Evolutionary conservation across 2,888 invertebrate genomes (phyloP).

Genomic region (Dryadula phaetusa): DNA sequence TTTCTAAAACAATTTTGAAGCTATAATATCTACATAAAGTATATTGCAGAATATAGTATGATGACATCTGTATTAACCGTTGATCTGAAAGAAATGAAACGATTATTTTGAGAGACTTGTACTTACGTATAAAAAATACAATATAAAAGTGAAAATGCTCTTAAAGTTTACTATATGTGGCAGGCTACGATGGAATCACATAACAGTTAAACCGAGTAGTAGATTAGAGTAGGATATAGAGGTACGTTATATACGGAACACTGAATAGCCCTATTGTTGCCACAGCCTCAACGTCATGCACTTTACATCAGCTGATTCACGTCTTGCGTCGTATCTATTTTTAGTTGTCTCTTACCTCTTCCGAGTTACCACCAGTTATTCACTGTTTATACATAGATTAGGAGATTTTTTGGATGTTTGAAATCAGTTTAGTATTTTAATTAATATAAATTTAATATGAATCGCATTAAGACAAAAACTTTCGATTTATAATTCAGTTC

Average conservation of each 20-base stretch:
- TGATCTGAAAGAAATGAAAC: no score
- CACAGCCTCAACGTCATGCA: conserved; percentile 48
- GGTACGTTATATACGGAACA: conserved; percentile 13
- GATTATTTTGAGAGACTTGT: background rate
- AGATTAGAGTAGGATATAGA: conserved; percentile 6
- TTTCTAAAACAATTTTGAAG: background rate
- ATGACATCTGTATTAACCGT: background rate
- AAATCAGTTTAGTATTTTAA: background rate
- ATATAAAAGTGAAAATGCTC: background rate
- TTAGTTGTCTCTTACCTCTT: conserved; percentile 63
- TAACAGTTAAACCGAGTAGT: conserved; percentile 13
- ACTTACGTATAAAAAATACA: background rate
- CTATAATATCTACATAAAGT: background rate
- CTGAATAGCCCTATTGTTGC: conserved; percentile 37
- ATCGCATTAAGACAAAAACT: no score
- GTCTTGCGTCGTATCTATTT: conserved; percentile 65
- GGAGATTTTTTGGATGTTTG: background rate
- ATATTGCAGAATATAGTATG: background rate
- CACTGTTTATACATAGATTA: conserved; percentile 5
- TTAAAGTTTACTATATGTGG: background rate
- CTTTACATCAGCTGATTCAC: conserved; percentile 69
- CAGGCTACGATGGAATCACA: conserved; percentile 9
- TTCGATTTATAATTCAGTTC: no score
- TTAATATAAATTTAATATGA: background rate
- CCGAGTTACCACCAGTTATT: conserved; percentile 43